Base-by-base conservation (phyloP, 1,140 invertebrate species). In the Periplaneta americana region DNA sequence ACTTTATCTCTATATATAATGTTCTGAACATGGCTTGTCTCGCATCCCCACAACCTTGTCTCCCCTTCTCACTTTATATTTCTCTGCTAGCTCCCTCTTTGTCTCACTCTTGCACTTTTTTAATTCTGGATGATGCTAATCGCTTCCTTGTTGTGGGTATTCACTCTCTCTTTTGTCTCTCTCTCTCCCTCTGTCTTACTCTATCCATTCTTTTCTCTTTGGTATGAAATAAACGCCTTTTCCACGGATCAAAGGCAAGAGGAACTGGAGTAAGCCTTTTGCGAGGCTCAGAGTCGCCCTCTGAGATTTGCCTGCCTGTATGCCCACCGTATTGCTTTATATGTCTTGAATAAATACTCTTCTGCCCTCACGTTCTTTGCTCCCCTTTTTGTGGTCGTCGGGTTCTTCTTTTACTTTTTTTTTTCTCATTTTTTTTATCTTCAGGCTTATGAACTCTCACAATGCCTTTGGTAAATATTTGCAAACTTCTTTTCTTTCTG, bases 331-430 rank as follows among this genome's bases (percentile, higher is more conserved):
- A 48, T 80, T 28, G 48, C 48, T 34, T 80, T 74, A 66, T 80
- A 74, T 80, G 79, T 80, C 79, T 80, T 80, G 66, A 74, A 80
- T 80, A 80, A 80, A 80, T 80, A 80, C 48, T 80, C 79, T 35
- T 31, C 37, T 74, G 66, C 79, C 48, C 79, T 80, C 66, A 39
- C 57, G 35, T 74, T 74, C 48, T 80, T 78, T 78, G 77, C 77
- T 48, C 77, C 35, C 77, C 39, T 78, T 37, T 48, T 48, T 78
- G 77, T 48, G 77, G 77, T 78, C 77, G 77, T 66, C 48, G 48
- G 48, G 34, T 75, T 75, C 34, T 34, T 75, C 74, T 34, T 78
- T 34, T 78, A 31, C 77, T 78, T 78, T 78, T n/a, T 34, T 28
- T 31, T 15, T 78, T 37, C 28, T 37, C 36, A 78, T 34, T 34